phyloP scores from a whole-genome alignment of 2,888 invertebrate genomes.

The Agrotis exclamationis region DNA sequence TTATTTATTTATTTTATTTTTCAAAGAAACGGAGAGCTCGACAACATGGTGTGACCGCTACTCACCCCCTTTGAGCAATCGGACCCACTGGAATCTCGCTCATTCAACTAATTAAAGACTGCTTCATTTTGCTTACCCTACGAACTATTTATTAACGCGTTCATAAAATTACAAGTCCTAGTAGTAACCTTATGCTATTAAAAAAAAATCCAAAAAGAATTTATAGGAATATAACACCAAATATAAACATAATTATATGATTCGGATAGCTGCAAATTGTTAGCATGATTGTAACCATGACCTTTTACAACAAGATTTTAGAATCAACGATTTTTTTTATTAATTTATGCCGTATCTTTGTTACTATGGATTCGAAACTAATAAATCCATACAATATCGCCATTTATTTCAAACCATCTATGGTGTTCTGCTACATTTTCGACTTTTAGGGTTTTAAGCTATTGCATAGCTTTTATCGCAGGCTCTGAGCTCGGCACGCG shows the following conservation, averaged over 20 bases:
- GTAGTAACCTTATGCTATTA: background rate
- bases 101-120: constrained; percentile 26
- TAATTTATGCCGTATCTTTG: background rate
- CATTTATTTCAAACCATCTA: background rate
- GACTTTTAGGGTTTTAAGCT: too few relatives aligned
- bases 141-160: background rate
- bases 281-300: background rate
- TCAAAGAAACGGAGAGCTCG: background rate
- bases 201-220: background rate
- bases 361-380: background rate
- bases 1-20: background rate
- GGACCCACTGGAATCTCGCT: constrained; percentile 21
- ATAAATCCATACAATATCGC: background rate
- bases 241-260: background rate
- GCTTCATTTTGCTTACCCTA: background rate
- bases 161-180: background rate
- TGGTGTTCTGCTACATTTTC: background rate
- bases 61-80: constrained; percentile 26
- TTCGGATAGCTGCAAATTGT: background rate
- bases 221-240: background rate
- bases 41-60: constrained; percentile 12
- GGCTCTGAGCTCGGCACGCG: too few relatives aligned
- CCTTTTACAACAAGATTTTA: background rate
- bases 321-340: background rate
- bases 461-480: too few relatives aligned